Conservation (phyloP, 2,113 vertebrate genomes). For the Nymphicus hollandicus region DNA sequence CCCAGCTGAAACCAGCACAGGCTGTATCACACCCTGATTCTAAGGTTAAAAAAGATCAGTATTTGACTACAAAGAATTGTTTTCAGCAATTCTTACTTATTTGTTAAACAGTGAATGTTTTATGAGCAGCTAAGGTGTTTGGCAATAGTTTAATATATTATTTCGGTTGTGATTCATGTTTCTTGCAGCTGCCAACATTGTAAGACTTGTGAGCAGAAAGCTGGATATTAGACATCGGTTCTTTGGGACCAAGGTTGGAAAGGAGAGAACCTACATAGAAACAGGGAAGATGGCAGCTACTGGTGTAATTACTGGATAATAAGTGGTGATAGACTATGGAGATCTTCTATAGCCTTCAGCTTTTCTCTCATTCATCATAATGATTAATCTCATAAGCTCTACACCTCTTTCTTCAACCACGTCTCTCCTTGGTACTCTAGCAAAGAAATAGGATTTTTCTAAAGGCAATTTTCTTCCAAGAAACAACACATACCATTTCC, state of each 20-base stretch:
- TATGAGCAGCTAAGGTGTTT: background rate
- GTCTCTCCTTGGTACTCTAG: background rate
- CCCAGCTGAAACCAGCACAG: background rate
- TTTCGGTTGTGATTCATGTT: background rate
- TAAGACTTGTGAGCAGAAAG: background rate
- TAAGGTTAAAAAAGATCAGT: background rate
- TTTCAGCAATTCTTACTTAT: background rate
- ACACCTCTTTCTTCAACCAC: background rate
- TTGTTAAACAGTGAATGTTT: background rate
- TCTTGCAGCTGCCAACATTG: background rate
- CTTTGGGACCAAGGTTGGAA: background rate
- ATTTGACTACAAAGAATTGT: background rate
- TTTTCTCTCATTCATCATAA: background rate
- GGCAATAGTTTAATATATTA: background rate
- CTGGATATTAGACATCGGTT: background rate
- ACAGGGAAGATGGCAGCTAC: background rate
- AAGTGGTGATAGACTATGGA: background rate
- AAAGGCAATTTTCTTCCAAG: constrained; percentile 26
- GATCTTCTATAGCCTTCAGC: background rate
- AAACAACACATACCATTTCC: constrained; percentile 18
- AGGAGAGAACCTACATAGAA: background rate
- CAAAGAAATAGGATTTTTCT: constrained; percentile 30
- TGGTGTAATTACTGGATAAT: background rate
- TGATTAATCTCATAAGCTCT: background rate
- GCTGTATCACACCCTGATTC: background rate